phyloP scores from a whole-genome alignment of 2,888 invertebrate genomes.

The Epinotia demarniana region DNA sequence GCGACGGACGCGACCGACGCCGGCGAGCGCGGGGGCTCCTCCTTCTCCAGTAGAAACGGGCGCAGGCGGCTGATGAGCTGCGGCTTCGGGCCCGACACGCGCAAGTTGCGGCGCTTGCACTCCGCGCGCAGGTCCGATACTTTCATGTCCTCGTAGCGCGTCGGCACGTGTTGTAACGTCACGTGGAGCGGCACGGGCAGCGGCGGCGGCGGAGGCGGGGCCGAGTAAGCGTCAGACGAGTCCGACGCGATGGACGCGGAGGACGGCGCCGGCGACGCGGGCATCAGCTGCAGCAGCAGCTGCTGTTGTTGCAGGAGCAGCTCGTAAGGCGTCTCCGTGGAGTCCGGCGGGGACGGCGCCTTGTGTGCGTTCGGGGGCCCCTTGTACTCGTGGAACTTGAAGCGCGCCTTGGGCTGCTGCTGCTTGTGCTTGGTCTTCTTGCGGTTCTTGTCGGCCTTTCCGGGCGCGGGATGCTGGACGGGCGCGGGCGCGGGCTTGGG shows the following conservation, averaged over 20 bases:
- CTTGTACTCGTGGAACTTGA: constrained; percentile 96
- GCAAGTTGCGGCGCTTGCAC: constrained; percentile 95
- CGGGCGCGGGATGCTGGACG: constrained; percentile 82
- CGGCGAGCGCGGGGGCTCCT: constrained; percentile 78
- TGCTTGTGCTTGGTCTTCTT: constrained; percentile 91
- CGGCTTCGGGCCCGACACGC: constrained; percentile 98
- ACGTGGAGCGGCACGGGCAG: constrained; percentile 71
- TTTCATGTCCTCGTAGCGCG: constrained; percentile 97
- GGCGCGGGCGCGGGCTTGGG: constrained; percentile 77
- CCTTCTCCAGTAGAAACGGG: constrained; percentile 85
- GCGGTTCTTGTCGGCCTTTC: constrained; percentile 90
- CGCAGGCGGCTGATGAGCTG: constrained; percentile 96
- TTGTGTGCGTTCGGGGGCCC: constrained; percentile 96
- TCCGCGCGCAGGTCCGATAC: constrained; percentile 97
- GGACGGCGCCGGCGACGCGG: constrained; percentile 85
- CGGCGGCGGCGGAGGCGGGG: constrained; percentile 82
- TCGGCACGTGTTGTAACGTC: constrained; percentile 66
- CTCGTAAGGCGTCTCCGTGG: constrained; percentile 93
- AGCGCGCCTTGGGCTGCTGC: constrained; percentile 86
- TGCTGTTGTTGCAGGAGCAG: constrained; percentile 97
- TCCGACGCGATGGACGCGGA: constrained; percentile 72
- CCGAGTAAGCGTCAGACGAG: constrained; percentile 68
- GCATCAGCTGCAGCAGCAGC: constrained; percentile 92
- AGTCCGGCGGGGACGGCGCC: constrained; percentile 83
- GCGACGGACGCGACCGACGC: constrained; percentile 66